These are phyloP conservation scores for Solenodon paradoxus DNA, from an alignment of 2,113 vertebrate genomes.

Conservation along the genomic window DNA sequence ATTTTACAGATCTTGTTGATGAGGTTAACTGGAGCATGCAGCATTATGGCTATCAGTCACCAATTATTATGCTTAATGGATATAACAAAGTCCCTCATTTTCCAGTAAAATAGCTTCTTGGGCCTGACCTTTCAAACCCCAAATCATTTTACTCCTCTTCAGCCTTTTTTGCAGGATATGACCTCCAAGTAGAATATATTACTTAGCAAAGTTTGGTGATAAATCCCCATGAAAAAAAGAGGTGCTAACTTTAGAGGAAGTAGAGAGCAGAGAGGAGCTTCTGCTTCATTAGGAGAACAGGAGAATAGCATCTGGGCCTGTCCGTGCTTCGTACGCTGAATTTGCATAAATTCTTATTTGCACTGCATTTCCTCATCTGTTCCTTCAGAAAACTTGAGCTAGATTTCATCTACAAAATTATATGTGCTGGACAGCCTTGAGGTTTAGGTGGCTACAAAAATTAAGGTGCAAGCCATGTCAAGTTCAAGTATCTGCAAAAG, in stretches of 20 bases:
- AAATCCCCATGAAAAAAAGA: neutral
- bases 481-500: no score
- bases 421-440: no score
- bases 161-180: neutral
- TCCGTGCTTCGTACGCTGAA: neutral
- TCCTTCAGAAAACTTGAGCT: neutral
- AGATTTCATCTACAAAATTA: neutral
- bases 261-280: no score
- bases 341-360: no score
- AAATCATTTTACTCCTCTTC: slow-evolving; percentile 10
- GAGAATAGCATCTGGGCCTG: neutral
- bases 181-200: neutral
- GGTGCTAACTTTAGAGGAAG: neutral
- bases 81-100: slow-evolving; percentile 21
- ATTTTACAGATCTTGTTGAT: slow-evolving; percentile 33
- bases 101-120: neutral
- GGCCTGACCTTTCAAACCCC: slow-evolving; percentile 8
- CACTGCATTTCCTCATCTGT: neutral
- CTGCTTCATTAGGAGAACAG: accelerated
- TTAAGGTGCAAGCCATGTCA: no score
- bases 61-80: neutral
- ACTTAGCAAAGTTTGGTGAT: neutral
- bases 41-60: neutral
- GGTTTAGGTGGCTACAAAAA: no score
- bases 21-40: slow-evolving; percentile 39